Base-by-base conservation (phyloP, 37 sponge, comb jelly and placozoan genomes). In the Axinella damicornis region DNA sequence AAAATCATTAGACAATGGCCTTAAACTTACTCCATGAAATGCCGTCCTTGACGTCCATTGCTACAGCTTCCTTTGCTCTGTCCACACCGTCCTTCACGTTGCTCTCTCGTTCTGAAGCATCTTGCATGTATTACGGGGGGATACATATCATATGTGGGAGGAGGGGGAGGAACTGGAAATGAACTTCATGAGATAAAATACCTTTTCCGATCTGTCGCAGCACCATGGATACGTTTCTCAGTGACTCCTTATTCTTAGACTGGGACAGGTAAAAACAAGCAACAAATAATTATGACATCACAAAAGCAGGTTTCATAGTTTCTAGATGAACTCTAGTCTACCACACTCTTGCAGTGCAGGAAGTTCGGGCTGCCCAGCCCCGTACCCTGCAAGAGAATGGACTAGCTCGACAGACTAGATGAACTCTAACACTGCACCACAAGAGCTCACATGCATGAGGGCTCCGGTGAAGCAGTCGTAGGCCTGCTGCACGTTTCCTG, bases 391-490 rank as follows among this genome's bases (percentile, higher is more conserved):
- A n/a, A n/a, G n/a, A n/a, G n/a, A n/a, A n/a, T n/a, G n/a, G n/a
- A n/a, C n/a, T n/a, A n/a, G n/a, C n/a, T n/a, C n/a, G n/a, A n/a
- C n/a, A n/a, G n/a, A n/a, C n/a, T n/a, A n/a, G n/a, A n/a, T n/a
- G n/a, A n/a, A n/a, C n/a, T n/a, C n/a, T n/a, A n/a, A n/a, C n/a
- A n/a, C n/a, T n/a, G n/a, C n/a, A n/a, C n/a, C n/a, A n/a, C n/a
- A n/a, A n/a, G 9, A 11, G 80, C 88, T 40, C 18, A 95, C 96
- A 65, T 87, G 91, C 37, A 34, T 27, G 33, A 95, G 56, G 11
- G 91, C 90, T 62, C 91, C 91, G 6, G 25, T 30, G 62, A 95
- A 95, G 79, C 96, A 95, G 88, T 95, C 72, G 38, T 84, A 78
- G 0, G 96, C 96, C 57, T 87, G 87, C 46, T 39, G 53, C 0